These are phyloP conservation scores for Burhinus bistriatus DNA, from an alignment of 2,113 vertebrate species.

Conservation along the genomic window DNA sequence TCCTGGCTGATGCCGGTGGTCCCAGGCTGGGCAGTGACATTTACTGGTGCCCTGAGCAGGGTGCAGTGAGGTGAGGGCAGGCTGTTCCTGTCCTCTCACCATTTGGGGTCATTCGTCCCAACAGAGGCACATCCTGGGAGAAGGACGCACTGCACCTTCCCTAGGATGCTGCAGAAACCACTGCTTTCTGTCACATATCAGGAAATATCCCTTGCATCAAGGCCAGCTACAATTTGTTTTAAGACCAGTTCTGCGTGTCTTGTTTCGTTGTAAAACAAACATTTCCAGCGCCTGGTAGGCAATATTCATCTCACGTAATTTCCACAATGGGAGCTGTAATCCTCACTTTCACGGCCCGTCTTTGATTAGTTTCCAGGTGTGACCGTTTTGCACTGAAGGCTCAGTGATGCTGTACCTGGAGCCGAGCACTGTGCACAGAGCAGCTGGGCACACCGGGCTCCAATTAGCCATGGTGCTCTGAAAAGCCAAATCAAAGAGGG, in stretches of 20 bases:
- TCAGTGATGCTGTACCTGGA: background rate
- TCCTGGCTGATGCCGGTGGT: background rate
- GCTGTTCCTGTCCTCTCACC: background rate
- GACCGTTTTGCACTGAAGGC: background rate
- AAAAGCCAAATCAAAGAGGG: constrained; percentile 2
- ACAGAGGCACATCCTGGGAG: background rate
- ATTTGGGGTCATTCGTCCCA: background rate
- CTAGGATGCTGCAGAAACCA: background rate
- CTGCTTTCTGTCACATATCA: background rate
- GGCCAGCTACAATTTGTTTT: background rate
- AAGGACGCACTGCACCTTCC: background rate
- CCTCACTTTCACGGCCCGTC: background rate
- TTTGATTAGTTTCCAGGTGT: constrained; percentile 56
- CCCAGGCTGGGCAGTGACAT: background rate
- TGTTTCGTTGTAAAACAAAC: background rate
- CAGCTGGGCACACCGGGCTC: background rate
- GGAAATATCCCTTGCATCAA: background rate
- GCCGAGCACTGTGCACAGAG: background rate
- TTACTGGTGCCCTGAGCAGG: background rate
- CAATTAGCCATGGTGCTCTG: constrained; percentile 49
- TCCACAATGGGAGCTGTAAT: constrained; percentile 23
- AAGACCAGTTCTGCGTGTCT: background rate
- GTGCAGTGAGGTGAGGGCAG: background rate
- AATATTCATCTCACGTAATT: background rate
- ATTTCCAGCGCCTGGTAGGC: background rate